Base-by-base conservation (phyloP, 92 coral and sea anemone species). In the Umimayanthus chanpuru region DNA sequence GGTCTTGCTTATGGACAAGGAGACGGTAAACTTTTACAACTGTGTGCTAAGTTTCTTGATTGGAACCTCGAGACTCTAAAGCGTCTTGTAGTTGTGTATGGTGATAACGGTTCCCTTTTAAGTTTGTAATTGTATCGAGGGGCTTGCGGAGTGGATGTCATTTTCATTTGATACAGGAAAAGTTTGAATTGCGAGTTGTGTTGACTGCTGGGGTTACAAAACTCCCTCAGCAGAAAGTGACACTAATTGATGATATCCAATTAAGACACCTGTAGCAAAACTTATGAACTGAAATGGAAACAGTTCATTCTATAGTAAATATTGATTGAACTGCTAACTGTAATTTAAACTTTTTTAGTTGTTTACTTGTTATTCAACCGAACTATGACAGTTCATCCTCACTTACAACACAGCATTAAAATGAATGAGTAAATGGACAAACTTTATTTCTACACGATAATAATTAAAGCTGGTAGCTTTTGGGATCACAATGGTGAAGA, bases 1-100 rank as follows among this genome's bases (percentile, higher is more conserved):
- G 84, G 99, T 97, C n/a, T 85, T 97, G 14, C 88, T 97, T 7
- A 93, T 97, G 98, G 99, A 97, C 89, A 97, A 95, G 89, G 98
- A 97, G 88, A 97, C 99, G 64, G 99, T 97, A 85, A 76, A 92
- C 66, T 10, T 28, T 67, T 40, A 29, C 49, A 28, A 36, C 3
- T 73, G 1, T 32, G 41, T 36, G 16, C 25, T 73, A 4, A 28
- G 76, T 71, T 2, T 28, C 39, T 11, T 71, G n/a, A 71, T 26
- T 71, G 29, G 76, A 28, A 67, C 26, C 73, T 67, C 73, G 26
- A n/a, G 14, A 53, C 20, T 7, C 58, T 12, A 12, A 20, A 61
- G 26, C 66, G 20, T 56, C 66, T 56, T 56, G 23, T 15, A 3
- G 66, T 56, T 15, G 66, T 23, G 23, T 56, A 16, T 56, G 20